A percentile compares a stretch with the other conserved stretches of the same genome.
phyloP scores from a whole-genome alignment of 2,797 vertebrate genomes.

The Aeoliscus strigatus region DNA sequence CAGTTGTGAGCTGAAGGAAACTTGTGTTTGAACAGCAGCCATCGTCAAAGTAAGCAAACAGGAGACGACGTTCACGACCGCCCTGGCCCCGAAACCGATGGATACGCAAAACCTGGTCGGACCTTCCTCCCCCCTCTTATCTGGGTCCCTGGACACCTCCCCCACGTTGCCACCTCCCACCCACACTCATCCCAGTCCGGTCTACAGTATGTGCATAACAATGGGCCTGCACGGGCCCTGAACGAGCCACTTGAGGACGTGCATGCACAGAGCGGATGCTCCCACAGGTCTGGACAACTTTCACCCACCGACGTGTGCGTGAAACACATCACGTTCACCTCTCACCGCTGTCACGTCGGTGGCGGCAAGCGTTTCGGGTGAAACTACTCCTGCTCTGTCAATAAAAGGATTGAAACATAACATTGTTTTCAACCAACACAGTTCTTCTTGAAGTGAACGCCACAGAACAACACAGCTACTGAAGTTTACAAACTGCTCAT shows the following conservation, averaged over 20 bases:
- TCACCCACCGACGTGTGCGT: slow-evolving; percentile 1
- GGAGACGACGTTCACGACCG: slow-evolving; percentile 8
- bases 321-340: too few relatives aligned
- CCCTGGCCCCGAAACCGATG: slow-evolving; percentile 1
- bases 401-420: neutral
- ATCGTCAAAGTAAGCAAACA: slow-evolving; percentile 41
- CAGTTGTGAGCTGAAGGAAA: slow-evolving; percentile 22
- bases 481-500: too few relatives aligned
- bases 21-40: slow-evolving; percentile 46
- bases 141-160: slow-evolving; percentile 38
- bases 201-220: slow-evolving; percentile 38
- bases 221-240: slow-evolving; percentile 24
- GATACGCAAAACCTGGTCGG: slow-evolving; percentile 21
- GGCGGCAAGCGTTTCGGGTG: too few relatives aligned
- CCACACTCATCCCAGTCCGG: slow-evolving; percentile 9
- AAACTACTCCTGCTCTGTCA: too few relatives aligned
- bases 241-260: slow-evolving; percentile 4
- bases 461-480: too few relatives aligned
- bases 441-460: too few relatives aligned
- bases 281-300: neutral
- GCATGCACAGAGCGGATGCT: neutral
- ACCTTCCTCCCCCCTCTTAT: slow-evolving; percentile 38
- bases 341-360: too few relatives aligned
- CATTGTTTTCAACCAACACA: neutral
- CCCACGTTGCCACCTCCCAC: slow-evolving; percentile 30